Percentiles rank a stretch among this genome's conserved stretches.
Evolutionary conservation across 2,888 invertebrate genomes (phyloP).

Genomic region (Eupithecia centaureata): DNA sequence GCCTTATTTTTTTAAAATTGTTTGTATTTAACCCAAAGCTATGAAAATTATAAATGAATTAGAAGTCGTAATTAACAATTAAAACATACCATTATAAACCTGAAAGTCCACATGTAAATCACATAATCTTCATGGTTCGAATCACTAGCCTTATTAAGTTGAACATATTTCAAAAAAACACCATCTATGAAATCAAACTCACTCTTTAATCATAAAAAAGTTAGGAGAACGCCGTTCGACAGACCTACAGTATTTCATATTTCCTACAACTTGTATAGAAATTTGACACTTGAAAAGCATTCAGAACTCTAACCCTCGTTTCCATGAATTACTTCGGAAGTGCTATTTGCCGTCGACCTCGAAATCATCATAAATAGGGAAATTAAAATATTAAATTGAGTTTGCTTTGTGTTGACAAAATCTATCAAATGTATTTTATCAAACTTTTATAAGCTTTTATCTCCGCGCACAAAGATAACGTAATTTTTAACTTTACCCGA

Average conservation of each 20-base stretch:
- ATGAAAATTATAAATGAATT: too few relatives aligned
- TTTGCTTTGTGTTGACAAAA: constrained; percentile 18
- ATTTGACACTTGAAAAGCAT: constrained; percentile 4
- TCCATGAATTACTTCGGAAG: background rate
- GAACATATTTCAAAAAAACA: too few relatives aligned
- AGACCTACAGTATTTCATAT: background rate
- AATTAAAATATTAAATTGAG: background rate
- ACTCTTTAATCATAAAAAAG: too few relatives aligned
- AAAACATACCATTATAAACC: too few relatives aligned
- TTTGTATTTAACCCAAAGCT: too few relatives aligned
- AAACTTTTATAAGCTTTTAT: constrained; percentile 2
- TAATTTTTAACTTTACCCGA: constrained; percentile 40
- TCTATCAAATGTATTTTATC: background rate
- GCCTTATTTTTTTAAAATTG: too few relatives aligned
- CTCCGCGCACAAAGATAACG: constrained; percentile 6
- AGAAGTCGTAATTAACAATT: too few relatives aligned
- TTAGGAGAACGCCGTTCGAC: background rate
- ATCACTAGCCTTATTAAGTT: too few relatives aligned
- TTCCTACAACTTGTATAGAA: background rate
- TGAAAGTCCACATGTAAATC: too few relatives aligned
- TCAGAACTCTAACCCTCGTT: background rate
- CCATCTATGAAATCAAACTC: too few relatives aligned
- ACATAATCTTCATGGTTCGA: too few relatives aligned
- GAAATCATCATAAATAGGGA: background rate
- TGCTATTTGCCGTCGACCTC: background rate